phyloP scores from a whole-genome alignment of 2,888 invertebrate genomes.

The Cheilosia soror region DNA sequence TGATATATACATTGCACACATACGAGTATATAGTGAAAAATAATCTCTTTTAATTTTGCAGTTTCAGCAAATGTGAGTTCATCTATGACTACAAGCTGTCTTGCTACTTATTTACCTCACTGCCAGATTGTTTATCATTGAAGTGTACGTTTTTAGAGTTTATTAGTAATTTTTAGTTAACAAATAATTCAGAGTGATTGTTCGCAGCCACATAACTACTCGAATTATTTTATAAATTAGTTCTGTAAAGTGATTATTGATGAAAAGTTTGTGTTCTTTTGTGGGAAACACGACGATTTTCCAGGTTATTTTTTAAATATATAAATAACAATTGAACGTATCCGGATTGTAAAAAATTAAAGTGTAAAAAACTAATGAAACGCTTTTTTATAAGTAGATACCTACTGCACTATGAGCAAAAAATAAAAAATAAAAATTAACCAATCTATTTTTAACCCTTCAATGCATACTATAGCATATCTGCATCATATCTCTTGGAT shows the following conservation, averaged over 20 bases:
- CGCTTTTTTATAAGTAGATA: too few species aligned
- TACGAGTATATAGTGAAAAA: not conserved
- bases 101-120: conserved; percentile 83
- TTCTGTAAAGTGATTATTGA: conserved; percentile 1
- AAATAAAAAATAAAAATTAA: too few species aligned
- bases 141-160: conserved; percentile 82
- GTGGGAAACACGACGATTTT: too few species aligned
- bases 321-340: too few species aligned
- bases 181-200: conserved; percentile 4
- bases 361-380: too few species aligned
- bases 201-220: not conserved
- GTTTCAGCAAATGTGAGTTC: conserved; percentile 82
- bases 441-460: too few species aligned
- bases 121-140: conserved; percentile 82
- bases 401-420: too few species aligned
- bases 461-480: too few species aligned
- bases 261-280: not conserved
- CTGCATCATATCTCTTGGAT: too few species aligned
- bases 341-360: too few species aligned
- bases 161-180: conserved; percentile 77
- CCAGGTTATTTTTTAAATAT: too few species aligned
- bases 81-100: conserved; percentile 83
- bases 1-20: not conserved
- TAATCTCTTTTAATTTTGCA: conserved; percentile 70
- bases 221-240: conserved; percentile 5